These are phyloP conservation scores for Brachypteracias leptosomus DNA, from an alignment of 2,113 vertebrate genomes.

Conservation along the genomic window DNA sequence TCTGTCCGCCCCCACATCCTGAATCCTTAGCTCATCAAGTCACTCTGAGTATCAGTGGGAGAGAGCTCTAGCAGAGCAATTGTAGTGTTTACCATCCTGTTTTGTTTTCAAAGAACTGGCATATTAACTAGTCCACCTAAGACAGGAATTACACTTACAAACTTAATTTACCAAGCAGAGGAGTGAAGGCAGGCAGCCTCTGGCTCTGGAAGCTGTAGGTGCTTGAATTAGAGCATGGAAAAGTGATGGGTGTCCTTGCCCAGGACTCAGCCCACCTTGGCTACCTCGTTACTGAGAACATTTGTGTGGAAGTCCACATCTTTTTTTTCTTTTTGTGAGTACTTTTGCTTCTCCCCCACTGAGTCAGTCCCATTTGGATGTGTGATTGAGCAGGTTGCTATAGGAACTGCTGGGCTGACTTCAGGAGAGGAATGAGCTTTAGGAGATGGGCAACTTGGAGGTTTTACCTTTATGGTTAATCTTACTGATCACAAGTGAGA, in stretches of 20 bases:
- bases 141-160: not conserved
- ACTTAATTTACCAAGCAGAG: not conserved
- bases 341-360: not conserved
- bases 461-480: not conserved
- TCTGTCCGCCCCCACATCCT: not conserved
- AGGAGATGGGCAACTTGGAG: not conserved
- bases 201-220: not conserved
- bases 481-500: not conserved
- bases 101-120: conserved; percentile 26
- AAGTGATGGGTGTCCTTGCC: not conserved
- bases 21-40: not conserved
- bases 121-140: not conserved
- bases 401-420: conserved; percentile 24
- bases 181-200: not conserved
- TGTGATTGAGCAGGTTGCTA: not conserved
- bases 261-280: not conserved
- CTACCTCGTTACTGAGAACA: not conserved
- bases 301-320: not conserved
- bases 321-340: not conserved
- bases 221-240: not conserved
- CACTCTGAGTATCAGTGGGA: not conserved
- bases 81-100: not conserved
- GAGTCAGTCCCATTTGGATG: not conserved
- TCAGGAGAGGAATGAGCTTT: not conserved
- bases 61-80: not conserved